Evolutionary conservation across 2,113 vertebrate genomes (phyloP).

Genomic region (Microtus pennsylvanicus): DNA sequence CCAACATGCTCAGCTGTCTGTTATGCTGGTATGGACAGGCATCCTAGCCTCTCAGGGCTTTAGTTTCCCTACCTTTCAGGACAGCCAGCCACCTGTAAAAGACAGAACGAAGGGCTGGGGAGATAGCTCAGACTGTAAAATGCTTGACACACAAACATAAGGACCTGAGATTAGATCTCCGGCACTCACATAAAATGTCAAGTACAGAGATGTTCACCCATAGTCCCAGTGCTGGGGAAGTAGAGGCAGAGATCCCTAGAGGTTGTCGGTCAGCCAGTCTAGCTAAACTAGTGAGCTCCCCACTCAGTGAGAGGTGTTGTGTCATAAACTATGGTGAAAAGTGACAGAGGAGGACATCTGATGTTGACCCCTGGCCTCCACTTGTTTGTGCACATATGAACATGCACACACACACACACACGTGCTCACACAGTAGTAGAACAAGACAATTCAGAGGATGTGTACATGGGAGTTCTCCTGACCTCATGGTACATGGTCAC

Average conservation of each 20-base stretch:
- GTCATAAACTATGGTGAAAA: not conserved
- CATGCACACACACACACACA: too few relatives aligned
- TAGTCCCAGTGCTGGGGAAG: not conserved
- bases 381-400: not conserved
- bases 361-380: not conserved
- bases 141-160: not conserved
- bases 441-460: not conserved
- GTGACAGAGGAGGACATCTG: not conserved
- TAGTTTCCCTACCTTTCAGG: not conserved
- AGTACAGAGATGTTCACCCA: not conserved
- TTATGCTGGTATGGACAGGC: not conserved
- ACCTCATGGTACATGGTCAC: not conserved
- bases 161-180: not conserved
- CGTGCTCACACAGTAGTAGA: not conserved
- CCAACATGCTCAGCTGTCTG: fast-evolving
- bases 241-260: not conserved
- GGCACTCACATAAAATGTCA: not conserved
- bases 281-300: not conserved
- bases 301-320: not conserved
- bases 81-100: not conserved
- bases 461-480: not conserved
- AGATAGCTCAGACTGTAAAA: not conserved
- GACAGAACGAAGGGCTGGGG: not conserved
- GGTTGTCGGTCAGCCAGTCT: not conserved
- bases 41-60: not conserved